Conservation (phyloP, 2,888 invertebrate species). For the Alsophila aescularia region DNA sequence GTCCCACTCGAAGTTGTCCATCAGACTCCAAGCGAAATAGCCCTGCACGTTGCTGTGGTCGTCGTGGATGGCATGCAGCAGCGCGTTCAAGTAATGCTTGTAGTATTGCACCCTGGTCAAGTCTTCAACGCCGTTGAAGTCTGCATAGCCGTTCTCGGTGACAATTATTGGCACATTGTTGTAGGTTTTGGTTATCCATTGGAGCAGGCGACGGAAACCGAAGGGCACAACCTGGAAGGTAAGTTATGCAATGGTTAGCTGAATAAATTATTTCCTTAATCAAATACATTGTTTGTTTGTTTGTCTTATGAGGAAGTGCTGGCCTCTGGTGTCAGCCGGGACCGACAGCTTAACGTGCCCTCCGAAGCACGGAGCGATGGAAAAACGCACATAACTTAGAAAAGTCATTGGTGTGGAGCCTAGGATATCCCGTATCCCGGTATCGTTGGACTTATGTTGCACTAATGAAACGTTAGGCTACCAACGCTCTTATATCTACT, state of each 20-base stretch:
- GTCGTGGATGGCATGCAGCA: conserved; percentile 80
- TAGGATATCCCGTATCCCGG: too few relatives aligned
- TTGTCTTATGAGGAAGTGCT: too few relatives aligned
- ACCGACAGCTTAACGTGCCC: too few relatives aligned
- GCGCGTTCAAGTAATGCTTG: conserved; percentile 77
- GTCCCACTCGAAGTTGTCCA: conserved; percentile 94
- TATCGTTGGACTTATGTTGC: too few relatives aligned
- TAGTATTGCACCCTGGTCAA: conserved; percentile 84
- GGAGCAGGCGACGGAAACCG: conserved; percentile 82
- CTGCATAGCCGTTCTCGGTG: conserved; percentile 84
- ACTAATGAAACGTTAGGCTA: too few relatives aligned
- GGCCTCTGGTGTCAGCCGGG: too few relatives aligned
- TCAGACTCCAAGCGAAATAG: conserved; percentile 92
- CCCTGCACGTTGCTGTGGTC: conserved; percentile 87
- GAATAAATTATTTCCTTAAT: not conserved
- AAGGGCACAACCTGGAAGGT: conserved; percentile 80
- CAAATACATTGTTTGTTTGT: too few relatives aligned
- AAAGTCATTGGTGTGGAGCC: too few relatives aligned
- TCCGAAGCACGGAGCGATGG: too few relatives aligned
- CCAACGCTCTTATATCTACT: too few relatives aligned
- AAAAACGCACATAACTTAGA: too few relatives aligned
- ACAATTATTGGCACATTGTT: conserved; percentile 81
- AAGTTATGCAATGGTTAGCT: not conserved
- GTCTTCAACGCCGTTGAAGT: conserved; percentile 80
- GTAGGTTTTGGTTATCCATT: conserved; percentile 82